phyloP scores from a whole-genome alignment of 1,140 invertebrate species.

The Danaus plexippus region DNA sequence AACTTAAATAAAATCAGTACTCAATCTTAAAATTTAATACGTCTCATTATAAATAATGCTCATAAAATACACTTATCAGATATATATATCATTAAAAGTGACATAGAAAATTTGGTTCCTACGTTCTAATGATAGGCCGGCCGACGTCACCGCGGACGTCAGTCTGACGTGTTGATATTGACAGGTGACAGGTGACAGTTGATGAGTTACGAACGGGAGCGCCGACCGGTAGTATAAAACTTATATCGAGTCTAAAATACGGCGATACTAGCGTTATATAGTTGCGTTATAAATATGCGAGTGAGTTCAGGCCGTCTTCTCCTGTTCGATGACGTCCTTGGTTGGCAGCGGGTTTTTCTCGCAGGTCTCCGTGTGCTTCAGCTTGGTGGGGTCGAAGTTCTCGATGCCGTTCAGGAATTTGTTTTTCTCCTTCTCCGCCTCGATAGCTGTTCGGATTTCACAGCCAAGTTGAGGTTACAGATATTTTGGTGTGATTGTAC shows the following conservation, averaged over 20 bases:
- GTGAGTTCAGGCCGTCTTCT: slow-evolving; percentile 75
- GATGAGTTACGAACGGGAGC: slow-evolving; percentile 24
- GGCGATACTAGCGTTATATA: slow-evolving; percentile 63
- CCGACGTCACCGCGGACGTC: slow-evolving; percentile 24
- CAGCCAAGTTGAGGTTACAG: no score
- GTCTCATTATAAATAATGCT: slow-evolving; percentile 63
- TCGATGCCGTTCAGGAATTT: slow-evolving; percentile 90
- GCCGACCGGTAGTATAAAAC: slow-evolving; percentile 46
- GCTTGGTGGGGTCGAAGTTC: slow-evolving; percentile 86
- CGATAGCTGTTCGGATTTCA: slow-evolving; percentile 76
- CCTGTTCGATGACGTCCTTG: slow-evolving; percentile 83
- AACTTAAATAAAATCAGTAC: slow-evolving; percentile 65
- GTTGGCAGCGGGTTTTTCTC: slow-evolving; percentile 93
- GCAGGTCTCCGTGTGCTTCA: slow-evolving; percentile 91
- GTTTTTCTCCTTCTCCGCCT: slow-evolving; percentile 89
- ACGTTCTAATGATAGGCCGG: slow-evolving; percentile 52
- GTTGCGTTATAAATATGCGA: slow-evolving; percentile 37
- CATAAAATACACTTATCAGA: slow-evolving; percentile 65
- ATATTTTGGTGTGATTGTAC: no score
- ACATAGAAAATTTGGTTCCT: slow-evolving; percentile 69
- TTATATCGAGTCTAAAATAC: slow-evolving; percentile 66
- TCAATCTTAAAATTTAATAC: slow-evolving; percentile 56
- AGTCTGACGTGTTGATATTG: no score
- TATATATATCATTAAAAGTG: slow-evolving; percentile 63
- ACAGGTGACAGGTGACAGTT: slow-evolving; percentile 11